Evolutionary conservation across 2,888 invertebrate genomes (phyloP).

Genomic region (Ochropleura plecta): DNA sequence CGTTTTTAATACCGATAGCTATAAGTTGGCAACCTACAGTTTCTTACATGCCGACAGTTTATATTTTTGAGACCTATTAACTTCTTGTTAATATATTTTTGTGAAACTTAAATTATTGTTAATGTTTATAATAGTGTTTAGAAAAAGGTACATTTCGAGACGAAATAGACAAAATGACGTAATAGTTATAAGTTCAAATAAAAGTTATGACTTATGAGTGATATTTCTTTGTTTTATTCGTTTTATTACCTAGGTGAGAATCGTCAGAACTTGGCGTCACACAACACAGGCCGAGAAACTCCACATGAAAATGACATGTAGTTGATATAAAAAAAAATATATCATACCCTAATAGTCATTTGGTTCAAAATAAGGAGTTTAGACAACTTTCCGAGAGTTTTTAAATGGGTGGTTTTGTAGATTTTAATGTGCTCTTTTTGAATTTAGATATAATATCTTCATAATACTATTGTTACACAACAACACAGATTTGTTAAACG

Average conservation of each 20-base stretch:
- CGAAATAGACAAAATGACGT: constrained; percentile 85
- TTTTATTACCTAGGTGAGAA: constrained; percentile 25
- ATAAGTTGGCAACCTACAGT: not conserved
- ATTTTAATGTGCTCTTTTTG: too few relatives aligned
- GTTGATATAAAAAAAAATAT: too few relatives aligned
- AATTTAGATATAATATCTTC: too few relatives aligned
- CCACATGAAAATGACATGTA: too few relatives aligned
- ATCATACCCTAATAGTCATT: too few relatives aligned
- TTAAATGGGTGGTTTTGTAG: too few relatives aligned
- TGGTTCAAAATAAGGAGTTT: too few relatives aligned
- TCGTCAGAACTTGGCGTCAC: not conserved
- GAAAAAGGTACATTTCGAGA: constrained; percentile 6
- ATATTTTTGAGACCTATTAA: constrained; percentile 7
- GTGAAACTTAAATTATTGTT: constrained; percentile 42
- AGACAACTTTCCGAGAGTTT: too few relatives aligned
- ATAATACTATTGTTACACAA: too few relatives aligned
- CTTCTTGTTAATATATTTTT: constrained; percentile 24
- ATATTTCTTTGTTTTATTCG: constrained; percentile 8
- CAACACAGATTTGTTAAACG: too few relatives aligned
- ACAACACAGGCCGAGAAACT: not conserved
- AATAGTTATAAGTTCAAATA: constrained; percentile 87
- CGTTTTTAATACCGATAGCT: not conserved
- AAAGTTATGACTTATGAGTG: constrained; percentile 42
- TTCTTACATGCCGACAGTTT: not conserved
- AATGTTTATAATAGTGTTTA: constrained; percentile 9